A percentile compares a stretch with the other conserved stretches of the same genome.
These are phyloP conservation scores for Drosophila miranda DNA, from an alignment of 1,140 invertebrate genomes.

Conservation along the genomic window DNA sequence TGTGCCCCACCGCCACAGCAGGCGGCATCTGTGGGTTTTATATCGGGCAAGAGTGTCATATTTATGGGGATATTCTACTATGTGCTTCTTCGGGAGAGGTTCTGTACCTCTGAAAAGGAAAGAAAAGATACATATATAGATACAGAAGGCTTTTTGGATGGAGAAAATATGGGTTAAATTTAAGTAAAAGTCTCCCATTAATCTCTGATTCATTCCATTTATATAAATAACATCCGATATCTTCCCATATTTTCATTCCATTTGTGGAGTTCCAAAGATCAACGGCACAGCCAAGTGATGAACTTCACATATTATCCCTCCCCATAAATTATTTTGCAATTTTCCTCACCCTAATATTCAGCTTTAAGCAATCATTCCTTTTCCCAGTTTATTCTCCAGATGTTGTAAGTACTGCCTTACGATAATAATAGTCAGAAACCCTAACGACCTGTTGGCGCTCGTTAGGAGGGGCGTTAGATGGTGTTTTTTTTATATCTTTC, in stretches of 20 bases:
- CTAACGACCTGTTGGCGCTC: constrained; percentile 34
- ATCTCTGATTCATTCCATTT: too few species aligned
- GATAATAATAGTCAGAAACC: constrained; percentile 16
- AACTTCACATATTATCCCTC: too few species aligned
- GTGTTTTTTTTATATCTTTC: constrained; percentile 27
- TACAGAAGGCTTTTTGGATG: neutral
- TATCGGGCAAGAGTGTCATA: constrained; percentile 79
- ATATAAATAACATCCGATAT: too few species aligned
- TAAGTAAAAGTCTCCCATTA: too few species aligned
- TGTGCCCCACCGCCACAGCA: constrained; percentile 54
- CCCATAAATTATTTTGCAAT: constrained; percentile 13
- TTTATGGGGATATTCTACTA: neutral
- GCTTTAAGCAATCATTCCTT: neutral
- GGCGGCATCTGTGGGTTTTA: constrained; percentile 64
- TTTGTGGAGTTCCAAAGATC: too few species aligned
- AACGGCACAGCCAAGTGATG: too few species aligned
- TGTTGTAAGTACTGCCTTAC: neutral
- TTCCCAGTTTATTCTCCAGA: too few species aligned
- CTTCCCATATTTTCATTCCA: too few species aligned
- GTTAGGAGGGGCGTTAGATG: constrained; percentile 19
- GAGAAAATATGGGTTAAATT: too few species aligned
- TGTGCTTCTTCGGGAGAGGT: neutral
- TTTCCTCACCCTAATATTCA: neutral
- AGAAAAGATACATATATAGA: neutral
- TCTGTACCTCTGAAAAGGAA: constrained; percentile 19